Conservation (phyloP, 2,113 vertebrate genomes). For the Penelope pileata region DNA sequence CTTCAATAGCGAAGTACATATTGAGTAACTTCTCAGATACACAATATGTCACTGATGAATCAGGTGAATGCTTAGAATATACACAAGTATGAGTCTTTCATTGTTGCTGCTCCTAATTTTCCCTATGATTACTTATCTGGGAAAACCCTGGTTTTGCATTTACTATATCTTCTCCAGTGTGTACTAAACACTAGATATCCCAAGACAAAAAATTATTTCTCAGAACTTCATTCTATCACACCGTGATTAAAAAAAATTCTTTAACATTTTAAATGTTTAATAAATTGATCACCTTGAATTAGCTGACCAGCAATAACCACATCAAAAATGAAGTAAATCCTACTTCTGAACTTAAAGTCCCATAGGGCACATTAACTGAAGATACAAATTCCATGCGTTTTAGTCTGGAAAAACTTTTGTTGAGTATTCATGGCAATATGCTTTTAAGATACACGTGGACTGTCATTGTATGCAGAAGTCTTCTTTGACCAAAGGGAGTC, state of each 20-base stretch:
- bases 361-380: not conserved
- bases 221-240: not conserved
- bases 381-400: not conserved
- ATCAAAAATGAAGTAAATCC: not conserved
- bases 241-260: not conserved
- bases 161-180: not conserved
- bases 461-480: not conserved
- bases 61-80: not conserved
- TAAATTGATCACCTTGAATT: not conserved
- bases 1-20: not conserved
- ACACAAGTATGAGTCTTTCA: not conserved
- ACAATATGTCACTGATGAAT: not conserved
- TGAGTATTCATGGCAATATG: not conserved
- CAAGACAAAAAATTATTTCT: not conserved
- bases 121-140: not conserved
- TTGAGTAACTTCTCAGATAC: rapidly evolving
- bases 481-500: not conserved
- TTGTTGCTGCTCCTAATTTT: not conserved
- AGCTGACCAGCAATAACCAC: not conserved
- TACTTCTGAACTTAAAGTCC: not conserved
- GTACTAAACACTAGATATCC: not conserved
- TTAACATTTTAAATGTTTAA: not conserved
- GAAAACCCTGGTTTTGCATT: not conserved
- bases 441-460: not conserved
- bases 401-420: not conserved